Evolutionary conservation across 2,113 vertebrate genomes (phyloP).

Genomic region (Indri indri): DNA sequence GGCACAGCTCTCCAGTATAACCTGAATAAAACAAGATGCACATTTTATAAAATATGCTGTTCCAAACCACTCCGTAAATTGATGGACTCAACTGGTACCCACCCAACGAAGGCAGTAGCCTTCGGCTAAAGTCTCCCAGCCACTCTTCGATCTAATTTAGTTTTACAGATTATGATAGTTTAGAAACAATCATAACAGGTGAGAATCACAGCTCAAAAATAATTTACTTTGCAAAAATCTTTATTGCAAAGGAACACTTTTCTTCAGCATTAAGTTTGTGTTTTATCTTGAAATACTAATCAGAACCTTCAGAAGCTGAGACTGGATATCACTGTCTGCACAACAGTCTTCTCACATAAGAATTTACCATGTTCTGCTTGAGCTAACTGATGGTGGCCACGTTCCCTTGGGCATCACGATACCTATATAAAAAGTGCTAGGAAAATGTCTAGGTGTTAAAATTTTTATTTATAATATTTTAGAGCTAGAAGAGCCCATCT

Average conservation of each 20-base stretch:
- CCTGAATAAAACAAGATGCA: conserved; percentile 75
- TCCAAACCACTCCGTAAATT: background rate
- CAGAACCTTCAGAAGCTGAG: background rate
- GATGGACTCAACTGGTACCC: background rate
- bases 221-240: background rate
- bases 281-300: background rate
- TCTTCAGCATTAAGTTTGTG: background rate
- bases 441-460: background rate
- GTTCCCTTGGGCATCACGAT: background rate
- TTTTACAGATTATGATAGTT: background rate
- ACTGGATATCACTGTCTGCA: rapidly evolving
- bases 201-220: background rate
- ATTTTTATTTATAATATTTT: background rate
- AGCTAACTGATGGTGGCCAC: background rate
- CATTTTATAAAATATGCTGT: background rate
- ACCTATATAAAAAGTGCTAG: background rate
- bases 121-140: background rate
- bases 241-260: background rate
- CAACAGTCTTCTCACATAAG: background rate
- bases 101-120: background rate
- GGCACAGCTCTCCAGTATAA: conserved; percentile 92
- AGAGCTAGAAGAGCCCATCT: background rate
- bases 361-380: background rate
- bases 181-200: background rate
- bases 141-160: background rate